These are phyloP conservation scores for Xyrauchen texanus DNA, from an alignment of 2,113 vertebrate genomes.

Conservation along the genomic window DNA sequence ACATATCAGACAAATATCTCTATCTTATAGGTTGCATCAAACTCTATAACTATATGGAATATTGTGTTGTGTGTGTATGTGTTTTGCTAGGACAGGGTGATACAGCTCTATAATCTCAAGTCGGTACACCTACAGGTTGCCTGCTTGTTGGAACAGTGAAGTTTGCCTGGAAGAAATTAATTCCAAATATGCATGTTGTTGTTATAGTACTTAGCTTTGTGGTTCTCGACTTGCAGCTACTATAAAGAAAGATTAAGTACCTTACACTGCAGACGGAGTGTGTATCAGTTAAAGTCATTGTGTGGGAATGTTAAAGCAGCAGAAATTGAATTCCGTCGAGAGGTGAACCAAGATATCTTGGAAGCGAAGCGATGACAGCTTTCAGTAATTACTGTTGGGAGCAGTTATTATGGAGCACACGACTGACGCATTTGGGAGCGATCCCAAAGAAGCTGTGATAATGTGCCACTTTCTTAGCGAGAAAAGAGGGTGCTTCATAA, in stretches of 20 bases:
- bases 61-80: background rate
- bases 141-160: constrained; percentile 38
- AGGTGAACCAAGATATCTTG: constrained; percentile 25
- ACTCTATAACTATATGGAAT: too few relatives aligned
- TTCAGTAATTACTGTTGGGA: constrained; percentile 52
- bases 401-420: constrained; percentile 39
- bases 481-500: background rate
- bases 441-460: constrained; percentile 32
- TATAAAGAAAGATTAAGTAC: constrained; percentile 5
- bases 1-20: too few relatives aligned
- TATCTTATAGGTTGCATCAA: too few relatives aligned
- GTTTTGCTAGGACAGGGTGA: constrained; percentile 12
- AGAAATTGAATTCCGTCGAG: constrained; percentile 26
- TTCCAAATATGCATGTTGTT: background rate
- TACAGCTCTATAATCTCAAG: constrained; percentile 34
- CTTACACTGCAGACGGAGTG: constrained; percentile 4
- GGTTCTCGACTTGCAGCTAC: background rate
- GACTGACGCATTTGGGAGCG: constrained; percentile 35
- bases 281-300: constrained; percentile 13
- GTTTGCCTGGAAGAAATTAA: background rate
- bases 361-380: constrained; percentile 23
- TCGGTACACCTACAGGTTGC: constrained; percentile 50
- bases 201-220: background rate
- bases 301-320: constrained; percentile 18
- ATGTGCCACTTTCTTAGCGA: constrained; percentile 28